Percentiles rank a stretch among this genome's conserved stretches.
Evolutionary conservation across 1,140 invertebrate genomes (phyloP).

Genomic region (Stegodyphus dumicola): DNA sequence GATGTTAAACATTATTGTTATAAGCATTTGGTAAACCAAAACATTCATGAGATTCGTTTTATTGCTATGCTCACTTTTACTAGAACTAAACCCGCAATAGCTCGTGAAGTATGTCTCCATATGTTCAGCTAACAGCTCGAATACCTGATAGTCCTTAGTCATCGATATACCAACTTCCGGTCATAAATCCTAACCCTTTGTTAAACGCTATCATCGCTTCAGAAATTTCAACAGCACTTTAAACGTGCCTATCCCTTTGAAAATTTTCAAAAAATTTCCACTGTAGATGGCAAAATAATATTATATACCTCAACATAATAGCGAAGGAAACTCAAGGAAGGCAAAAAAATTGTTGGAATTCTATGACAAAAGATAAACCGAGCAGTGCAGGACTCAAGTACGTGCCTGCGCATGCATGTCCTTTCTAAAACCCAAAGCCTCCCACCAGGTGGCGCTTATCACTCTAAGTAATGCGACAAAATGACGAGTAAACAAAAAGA

Average conservation of each 20-base stretch:
- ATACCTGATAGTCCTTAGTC: too few relatives aligned
- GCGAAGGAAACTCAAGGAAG: neutral
- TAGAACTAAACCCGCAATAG: too few relatives aligned
- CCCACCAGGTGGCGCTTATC: slow-evolving; percentile 21
- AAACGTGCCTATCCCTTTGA: too few relatives aligned
- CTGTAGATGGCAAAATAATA: neutral
- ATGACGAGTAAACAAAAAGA: slow-evolving; percentile 19
- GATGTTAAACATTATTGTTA: too few relatives aligned
- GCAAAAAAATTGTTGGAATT: neutral
- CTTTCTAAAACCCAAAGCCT: neutral
- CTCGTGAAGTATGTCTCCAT: too few relatives aligned
- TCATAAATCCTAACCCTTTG: neutral
- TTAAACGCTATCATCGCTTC: neutral
- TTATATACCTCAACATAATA: neutral
- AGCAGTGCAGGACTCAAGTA: neutral
- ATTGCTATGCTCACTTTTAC: too few relatives aligned
- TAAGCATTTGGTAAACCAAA: too few relatives aligned
- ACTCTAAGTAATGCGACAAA: slow-evolving; percentile 13
- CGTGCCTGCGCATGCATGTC: neutral
- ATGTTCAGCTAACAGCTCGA: too few relatives aligned
- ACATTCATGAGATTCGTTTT: too few relatives aligned
- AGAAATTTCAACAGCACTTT: neutral
- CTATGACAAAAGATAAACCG: neutral
- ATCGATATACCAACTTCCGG: neutral
- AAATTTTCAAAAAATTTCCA: neutral